Percentiles rank a stretch among this genome's conserved stretches.
Evolutionary conservation across 2,113 vertebrate species (phyloP).

Genomic region (Cricetomys ansorgei): DNA sequence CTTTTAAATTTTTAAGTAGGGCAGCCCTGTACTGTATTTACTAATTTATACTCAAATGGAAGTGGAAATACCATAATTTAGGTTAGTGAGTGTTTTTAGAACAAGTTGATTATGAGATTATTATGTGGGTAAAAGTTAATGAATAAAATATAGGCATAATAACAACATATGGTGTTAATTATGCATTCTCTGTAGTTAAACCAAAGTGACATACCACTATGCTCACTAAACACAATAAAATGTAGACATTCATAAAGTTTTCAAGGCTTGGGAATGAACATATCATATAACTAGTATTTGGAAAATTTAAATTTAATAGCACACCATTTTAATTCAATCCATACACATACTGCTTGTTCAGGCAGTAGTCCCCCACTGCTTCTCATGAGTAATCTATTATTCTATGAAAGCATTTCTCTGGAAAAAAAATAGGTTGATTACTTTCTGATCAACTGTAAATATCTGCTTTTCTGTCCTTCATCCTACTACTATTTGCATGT

Average conservation of each 20-base stretch:
- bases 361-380: neutral
- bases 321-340: neutral
- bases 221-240: neutral
- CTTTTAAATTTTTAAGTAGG: neutral
- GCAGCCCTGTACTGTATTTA: neutral
- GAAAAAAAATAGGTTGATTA: neutral
- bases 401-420: neutral
- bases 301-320: neutral
- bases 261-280: neutral
- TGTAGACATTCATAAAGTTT: slow-evolving; percentile 1
- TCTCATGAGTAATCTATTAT: neutral
- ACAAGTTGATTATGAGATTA: neutral
- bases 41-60: neutral
- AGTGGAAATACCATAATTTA: neutral
- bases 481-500: neutral
- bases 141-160: neutral
- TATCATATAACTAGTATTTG: neutral
- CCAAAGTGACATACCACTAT: neutral
- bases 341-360: neutral
- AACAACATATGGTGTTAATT: neutral
- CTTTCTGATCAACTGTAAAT: neutral
- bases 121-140: neutral
- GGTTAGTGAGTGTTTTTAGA: neutral
- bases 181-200: neutral
- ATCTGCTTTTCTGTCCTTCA: neutral